A percentile compares a stretch with the other conserved stretches of the same genome.
Evolutionary conservation across 1,140 invertebrate genomes (phyloP).

Genomic region (Temnothorax curvispinosus): DNA sequence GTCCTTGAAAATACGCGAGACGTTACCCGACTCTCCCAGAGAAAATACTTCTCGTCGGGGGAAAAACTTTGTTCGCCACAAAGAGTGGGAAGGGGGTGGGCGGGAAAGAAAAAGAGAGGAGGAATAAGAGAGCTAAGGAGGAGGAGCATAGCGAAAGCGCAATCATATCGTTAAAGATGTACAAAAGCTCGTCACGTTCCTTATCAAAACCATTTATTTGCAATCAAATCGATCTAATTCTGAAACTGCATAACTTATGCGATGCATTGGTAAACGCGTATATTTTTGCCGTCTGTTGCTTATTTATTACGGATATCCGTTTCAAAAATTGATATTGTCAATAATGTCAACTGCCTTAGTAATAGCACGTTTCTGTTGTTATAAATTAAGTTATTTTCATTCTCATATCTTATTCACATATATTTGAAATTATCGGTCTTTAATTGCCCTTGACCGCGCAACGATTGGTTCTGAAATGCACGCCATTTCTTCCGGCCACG

Average conservation of each 20-base stretch:
- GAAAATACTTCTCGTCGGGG: constrained; percentile 68
- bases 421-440: neutral
- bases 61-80: constrained; percentile 65
- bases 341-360: neutral
- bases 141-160: neutral
- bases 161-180: constrained; percentile 58
- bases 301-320: neutral
- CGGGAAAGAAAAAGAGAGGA: neutral
- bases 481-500: neutral
- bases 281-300: neutral
- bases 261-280: neutral
- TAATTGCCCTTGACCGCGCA: constrained; percentile 35
- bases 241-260: neutral
- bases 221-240: neutral
- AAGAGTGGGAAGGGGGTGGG: neutral
- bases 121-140: constrained; percentile 20
- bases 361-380: neutral
- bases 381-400: neutral
- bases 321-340: neutral
- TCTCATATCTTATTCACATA: no score
- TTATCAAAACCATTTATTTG: constrained; percentile 57
- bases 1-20: constrained; percentile 65
- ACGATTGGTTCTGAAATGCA: constrained; percentile 12
- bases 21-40: constrained; percentile 65
- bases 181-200: neutral